These are phyloP conservation scores for Nesidiocoris tenuis DNA, from an alignment of 2,888 invertebrate genomes.

Conservation along the genomic window DNA sequence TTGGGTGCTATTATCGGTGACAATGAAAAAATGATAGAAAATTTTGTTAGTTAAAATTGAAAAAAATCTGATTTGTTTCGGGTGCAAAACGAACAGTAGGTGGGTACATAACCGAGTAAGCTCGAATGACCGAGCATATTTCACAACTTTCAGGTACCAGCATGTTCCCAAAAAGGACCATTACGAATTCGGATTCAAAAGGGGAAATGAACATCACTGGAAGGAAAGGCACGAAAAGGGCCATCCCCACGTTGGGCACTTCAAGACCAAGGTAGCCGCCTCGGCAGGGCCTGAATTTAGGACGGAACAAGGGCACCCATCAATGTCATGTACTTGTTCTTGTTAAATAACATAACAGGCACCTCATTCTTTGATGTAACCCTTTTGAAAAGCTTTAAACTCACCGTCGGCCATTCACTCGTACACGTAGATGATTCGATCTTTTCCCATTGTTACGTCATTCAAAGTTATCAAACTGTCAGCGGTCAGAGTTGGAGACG, in stretches of 20 bases:
- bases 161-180: conserved; percentile 68
- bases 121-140: background rate
- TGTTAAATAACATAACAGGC: background rate
- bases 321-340: background rate
- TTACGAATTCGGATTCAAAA: conserved; percentile 69
- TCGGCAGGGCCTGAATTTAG: too few relatives aligned
- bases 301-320: too few relatives aligned
- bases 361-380: background rate
- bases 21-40: too few relatives aligned
- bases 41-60: too few relatives aligned
- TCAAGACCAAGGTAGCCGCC: conserved; percentile 68
- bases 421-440: background rate
- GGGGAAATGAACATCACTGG: conserved; percentile 71
- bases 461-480: background rate
- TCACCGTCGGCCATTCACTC: background rate
- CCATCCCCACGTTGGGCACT: conserved; percentile 66
- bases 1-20: too few relatives aligned
- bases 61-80: too few relatives aligned
- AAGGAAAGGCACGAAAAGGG: conserved; percentile 70
- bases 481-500: background rate
- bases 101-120: too few relatives aligned
- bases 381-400: background rate
- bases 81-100: too few relatives aligned
- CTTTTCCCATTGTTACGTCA: background rate
- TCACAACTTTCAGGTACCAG: conserved; percentile 57